Percentiles rank a stretch among this genome's conserved stretches.
Conservation (phyloP, 2,888 invertebrate species). For the Griposia aprilina region DNA sequence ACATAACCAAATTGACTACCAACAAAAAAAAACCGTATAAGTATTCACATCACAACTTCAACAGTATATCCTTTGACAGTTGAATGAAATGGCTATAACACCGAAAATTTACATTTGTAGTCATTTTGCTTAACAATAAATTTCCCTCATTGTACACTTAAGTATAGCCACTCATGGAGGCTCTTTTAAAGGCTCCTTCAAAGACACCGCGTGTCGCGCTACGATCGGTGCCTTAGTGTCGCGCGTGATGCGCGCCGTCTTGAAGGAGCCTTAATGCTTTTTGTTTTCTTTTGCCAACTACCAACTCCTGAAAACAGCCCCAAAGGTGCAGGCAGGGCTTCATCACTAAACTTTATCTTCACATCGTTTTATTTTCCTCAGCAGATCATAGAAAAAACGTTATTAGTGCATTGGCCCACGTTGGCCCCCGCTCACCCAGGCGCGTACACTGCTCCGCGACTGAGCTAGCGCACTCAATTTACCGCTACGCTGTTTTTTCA, state of each 20-base stretch:
- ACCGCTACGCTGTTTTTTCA: conserved; percentile 69
- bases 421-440: conserved; percentile 26
- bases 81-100: background rate
- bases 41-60: too few relatives aligned
- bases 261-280: background rate
- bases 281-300: background rate
- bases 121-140: background rate
- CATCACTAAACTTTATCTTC: background rate
- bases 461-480: conserved; percentile 72
- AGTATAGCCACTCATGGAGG: background rate
- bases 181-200: background rate
- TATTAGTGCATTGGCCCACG: conserved; percentile 35
- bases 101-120: background rate
- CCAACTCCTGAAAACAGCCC: background rate
- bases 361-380: conserved; percentile 11
- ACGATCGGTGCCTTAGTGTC: too few relatives aligned
- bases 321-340: background rate
- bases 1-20: too few relatives aligned
- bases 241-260: too few relatives aligned
- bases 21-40: too few relatives aligned
- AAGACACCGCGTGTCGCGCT: too few relatives aligned
- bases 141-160: background rate
- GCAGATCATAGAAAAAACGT: conserved; percentile 21
- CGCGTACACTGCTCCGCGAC: conserved; percentile 37
- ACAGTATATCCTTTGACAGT: too few relatives aligned